Percentiles rank a stretch among this genome's conserved stretches.
Conservation (phyloP, 2,888 invertebrate genomes). For the Sympetrum striolatum region DNA sequence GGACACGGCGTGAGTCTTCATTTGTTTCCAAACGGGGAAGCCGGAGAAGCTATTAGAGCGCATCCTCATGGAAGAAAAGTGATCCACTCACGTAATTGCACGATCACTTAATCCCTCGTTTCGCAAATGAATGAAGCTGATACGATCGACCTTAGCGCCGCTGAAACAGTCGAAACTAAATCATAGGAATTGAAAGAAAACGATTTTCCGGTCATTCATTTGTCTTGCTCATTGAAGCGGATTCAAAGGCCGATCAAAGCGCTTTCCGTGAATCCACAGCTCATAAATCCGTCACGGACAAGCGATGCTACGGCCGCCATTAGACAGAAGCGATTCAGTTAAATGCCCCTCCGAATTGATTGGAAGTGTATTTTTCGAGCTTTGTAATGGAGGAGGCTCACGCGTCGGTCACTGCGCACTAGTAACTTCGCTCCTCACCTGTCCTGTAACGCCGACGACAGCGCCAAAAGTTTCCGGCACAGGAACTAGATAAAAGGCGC, state of each 20-base stretch:
- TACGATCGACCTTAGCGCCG: not conserved
- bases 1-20: not conserved
- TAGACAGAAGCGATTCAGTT: not conserved
- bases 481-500: not conserved
- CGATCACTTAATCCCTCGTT: not conserved
- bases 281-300: not conserved
- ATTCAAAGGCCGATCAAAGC: not conserved
- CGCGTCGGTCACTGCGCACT: not conserved
- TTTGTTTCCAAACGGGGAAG: not conserved
- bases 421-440: not conserved
- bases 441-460: not conserved
- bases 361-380: not conserved
- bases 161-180: not conserved
- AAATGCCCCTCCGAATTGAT: not conserved
- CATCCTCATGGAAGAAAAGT: not conserved
- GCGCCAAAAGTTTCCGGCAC: not conserved
- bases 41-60: too few species aligned
- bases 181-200: not conserved
- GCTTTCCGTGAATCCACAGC: not conserved
- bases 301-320: not conserved
- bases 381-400: not conserved
- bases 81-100: not conserved
- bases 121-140: not conserved
- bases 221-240: not conserved
- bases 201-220: not conserved